Conservation (phyloP, 2,113 vertebrate species). For the Riparia riparia region DNA sequence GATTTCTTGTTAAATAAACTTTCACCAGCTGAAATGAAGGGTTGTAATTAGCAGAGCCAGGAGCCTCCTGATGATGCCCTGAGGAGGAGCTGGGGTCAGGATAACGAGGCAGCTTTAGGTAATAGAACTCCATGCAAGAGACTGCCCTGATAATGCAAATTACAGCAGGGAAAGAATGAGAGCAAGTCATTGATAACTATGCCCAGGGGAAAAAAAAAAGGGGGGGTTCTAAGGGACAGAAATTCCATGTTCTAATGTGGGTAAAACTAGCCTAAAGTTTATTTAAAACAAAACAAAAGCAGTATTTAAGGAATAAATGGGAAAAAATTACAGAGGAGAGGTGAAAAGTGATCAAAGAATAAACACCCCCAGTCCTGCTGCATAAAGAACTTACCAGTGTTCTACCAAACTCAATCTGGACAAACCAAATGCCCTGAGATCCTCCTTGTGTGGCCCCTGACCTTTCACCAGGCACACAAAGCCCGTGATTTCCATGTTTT, state of each 20-base stretch:
- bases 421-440: neutral
- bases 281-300: neutral
- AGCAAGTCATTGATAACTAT: constrained; percentile 52
- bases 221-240: neutral
- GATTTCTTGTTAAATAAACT: constrained; percentile 80
- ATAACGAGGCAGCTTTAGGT: constrained; percentile 79
- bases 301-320: neutral
- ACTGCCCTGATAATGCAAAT: constrained; percentile 70
- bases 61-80: constrained; percentile 74
- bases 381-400: accelerated
- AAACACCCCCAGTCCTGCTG: accelerated
- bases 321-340: neutral
- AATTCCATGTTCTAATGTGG: neutral
- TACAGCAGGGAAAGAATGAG: constrained; percentile 59
- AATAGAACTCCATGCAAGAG: constrained; percentile 30
- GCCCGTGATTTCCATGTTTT: accelerated
- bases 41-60: constrained; percentile 78
- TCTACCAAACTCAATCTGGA: neutral
- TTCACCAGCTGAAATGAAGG: constrained; percentile 76
- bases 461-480: neutral
- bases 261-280: neutral
- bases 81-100: constrained; percentile 74
- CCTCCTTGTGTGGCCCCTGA: neutral
- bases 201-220: neutral
- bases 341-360: neutral